Evolutionary conservation across 92 coral and sea anemone species (phyloP).

Genomic region (Epizoanthus illoricatus): DNA sequence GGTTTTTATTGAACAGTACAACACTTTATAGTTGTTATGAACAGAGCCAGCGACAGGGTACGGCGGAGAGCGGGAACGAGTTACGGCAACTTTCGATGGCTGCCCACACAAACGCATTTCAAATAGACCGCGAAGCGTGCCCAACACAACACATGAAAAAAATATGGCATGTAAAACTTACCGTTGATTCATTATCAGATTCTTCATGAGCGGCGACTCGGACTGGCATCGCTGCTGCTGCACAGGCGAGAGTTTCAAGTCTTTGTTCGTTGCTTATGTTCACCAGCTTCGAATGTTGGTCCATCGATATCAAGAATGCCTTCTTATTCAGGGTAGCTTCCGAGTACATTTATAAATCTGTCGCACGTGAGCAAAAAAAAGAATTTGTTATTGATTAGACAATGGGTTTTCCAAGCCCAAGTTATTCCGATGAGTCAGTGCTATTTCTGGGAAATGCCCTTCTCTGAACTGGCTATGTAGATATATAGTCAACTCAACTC

Average conservation of each 20-base stretch:
- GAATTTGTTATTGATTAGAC: background rate
- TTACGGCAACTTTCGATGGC: constrained; percentile 4
- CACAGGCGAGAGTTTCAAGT: constrained; percentile 31
- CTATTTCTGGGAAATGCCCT: constrained; percentile 43
- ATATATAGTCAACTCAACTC: background rate
- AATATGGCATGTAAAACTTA: constrained; percentile 38
- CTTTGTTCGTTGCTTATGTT: constrained; percentile 1
- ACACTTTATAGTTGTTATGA: background rate
- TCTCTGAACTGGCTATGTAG: background rate
- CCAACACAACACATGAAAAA: background rate
- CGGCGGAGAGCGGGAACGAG: background rate
- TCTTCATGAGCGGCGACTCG: constrained; percentile 80
- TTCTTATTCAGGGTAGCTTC: constrained; percentile 13
- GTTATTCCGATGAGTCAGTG: constrained; percentile 11
- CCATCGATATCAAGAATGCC: constrained; percentile 32
- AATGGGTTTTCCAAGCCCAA: background rate
- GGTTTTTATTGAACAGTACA: background rate
- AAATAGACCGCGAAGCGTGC: constrained; percentile 9
- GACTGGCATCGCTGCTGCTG: constrained; percentile 76
- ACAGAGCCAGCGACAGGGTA: background rate
- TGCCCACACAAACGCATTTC: background rate
- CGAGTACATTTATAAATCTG: constrained; percentile 40
- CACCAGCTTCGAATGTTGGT: constrained; percentile 14
- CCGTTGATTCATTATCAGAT: constrained; percentile 84
- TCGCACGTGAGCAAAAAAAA: constrained; percentile 29